Conservation (phyloP, 2,113 vertebrate species). For the Macrotis lagotis region DNA sequence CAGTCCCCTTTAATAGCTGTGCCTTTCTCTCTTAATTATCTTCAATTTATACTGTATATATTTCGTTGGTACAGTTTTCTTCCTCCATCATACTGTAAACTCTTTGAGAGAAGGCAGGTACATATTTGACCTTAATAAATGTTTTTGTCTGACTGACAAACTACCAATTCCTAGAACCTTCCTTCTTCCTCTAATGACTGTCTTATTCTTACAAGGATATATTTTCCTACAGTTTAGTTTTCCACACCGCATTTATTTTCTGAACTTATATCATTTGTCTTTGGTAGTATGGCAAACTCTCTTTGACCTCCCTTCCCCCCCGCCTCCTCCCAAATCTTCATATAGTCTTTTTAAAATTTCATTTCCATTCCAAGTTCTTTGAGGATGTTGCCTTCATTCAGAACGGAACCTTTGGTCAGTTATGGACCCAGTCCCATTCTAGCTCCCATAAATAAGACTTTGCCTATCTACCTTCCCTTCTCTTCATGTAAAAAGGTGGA, state of each 20-base stretch:
- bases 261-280: neutral
- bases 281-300: neutral
- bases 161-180: neutral
- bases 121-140: neutral
- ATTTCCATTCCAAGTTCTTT: neutral
- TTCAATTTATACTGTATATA: neutral
- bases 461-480: neutral
- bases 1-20: neutral
- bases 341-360: no score
- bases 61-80: neutral
- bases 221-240: neutral
- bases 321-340: neutral
- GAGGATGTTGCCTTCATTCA: neutral
- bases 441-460: neutral
- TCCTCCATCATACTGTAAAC: neutral
- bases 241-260: neutral
- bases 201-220: neutral
- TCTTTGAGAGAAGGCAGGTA: neutral
- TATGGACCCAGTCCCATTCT: neutral
- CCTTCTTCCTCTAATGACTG: neutral
- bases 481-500: neutral
- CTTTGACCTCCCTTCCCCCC: neutral
- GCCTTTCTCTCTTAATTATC: neutral
- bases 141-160: neutral
- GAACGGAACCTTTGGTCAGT: neutral